Evolutionary conservation across 2,113 vertebrate species (phyloP).

Genomic region (Cyanoramphus novaezelandiae): DNA sequence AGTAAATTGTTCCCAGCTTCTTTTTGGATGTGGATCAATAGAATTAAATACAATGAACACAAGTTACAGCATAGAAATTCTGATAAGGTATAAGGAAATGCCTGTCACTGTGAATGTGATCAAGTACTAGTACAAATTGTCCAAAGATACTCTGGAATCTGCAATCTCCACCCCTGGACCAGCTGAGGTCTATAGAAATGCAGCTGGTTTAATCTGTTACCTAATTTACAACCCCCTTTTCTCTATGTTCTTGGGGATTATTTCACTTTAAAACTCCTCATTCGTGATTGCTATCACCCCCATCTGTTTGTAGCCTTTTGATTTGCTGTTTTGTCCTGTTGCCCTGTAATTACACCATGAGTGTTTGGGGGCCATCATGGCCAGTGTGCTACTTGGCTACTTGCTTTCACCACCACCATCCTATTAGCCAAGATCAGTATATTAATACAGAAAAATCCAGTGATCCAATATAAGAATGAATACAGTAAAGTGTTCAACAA

Average conservation of each 20-base stretch:
- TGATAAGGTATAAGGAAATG: neutral
- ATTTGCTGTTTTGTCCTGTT: neutral
- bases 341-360: neutral
- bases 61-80: neutral
- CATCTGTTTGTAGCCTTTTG: neutral
- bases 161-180: neutral
- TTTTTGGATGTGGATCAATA: neutral
- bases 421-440: neutral
- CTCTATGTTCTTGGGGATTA: neutral
- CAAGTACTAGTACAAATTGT: neutral
- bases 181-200: neutral
- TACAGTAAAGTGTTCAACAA: neutral
- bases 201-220: neutral
- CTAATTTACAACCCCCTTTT: neutral
- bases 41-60: neutral
- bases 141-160: neutral
- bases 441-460: neutral
- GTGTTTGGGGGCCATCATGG: neutral
- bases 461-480: neutral
- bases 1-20: neutral
- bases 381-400: neutral
- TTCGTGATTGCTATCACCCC: neutral
- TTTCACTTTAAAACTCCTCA: neutral
- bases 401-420: neutral
- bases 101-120: neutral